Evolutionary conservation across 2,113 vertebrate species (phyloP), one percentile per base, ranked within the genome.

Genomic region (Sciurus niger): DNA sequence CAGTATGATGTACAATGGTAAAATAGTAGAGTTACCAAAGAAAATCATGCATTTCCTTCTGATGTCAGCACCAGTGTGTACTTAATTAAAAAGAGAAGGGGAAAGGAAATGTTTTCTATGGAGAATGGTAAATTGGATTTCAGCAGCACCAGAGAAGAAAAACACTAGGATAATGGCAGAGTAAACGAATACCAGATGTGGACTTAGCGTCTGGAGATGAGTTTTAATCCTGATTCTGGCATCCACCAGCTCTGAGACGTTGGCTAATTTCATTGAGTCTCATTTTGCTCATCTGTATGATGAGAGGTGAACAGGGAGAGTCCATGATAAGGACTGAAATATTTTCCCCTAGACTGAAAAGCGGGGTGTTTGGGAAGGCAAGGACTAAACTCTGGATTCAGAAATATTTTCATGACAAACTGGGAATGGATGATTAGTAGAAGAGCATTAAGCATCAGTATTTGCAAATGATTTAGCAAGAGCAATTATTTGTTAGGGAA

Each of bases 221-320:
- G 18, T 87, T 77, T 94, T 95, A 43, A 87, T 58, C 72, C 53
- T 63, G 43, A 74, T 63, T 43, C 60, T 83, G 32, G 70, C 25
- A 82, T 85, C 48, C 30, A 28, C 24, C 40, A 43, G 11, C 28
- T 91, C 85, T 95, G 74, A 83, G 32, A 51, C 14, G 18, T 37
- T 77, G 77, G 74, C 43, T 83, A 18, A 91, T 89, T 90, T 77
- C 89, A 83, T 4, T 63, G 74, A 30, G 3, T 94, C 58, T 95
- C 40, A 40, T 4, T 73, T 90, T 82, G 80, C 34, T 73, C 25
- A 72, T 80, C 34, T 85, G 4, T 43, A 28, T 90, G 46, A 90
- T 72, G 10, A 89, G 46, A 88, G 28, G 22, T 84, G 46, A 95
- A 43, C 24, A 82, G 11, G 25, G 40, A 86, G 6, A 16, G 46